These are phyloP conservation scores for Hermetia illucens DNA, from an alignment of 1,140 invertebrate species.

Conservation along the genomic window DNA sequence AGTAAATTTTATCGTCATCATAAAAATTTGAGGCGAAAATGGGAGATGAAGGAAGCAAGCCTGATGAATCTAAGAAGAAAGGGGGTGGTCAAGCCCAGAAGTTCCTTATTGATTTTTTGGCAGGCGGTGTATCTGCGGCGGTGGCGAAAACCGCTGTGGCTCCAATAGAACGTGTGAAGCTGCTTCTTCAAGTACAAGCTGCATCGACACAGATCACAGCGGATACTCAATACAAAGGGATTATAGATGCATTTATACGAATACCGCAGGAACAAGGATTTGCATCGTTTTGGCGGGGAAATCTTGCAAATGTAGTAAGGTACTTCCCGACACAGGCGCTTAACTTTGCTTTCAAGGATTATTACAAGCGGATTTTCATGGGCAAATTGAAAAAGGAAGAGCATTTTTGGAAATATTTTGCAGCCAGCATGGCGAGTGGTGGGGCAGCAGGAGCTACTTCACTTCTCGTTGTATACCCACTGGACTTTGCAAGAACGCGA, in stretches of 20 bases:
- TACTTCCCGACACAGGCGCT: conserved; percentile 93
- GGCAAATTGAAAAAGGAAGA: conserved; percentile 34
- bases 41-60: no score
- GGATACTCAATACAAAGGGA: conserved; percentile 68
- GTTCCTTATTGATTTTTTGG: conserved; percentile 66
- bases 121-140: conserved; percentile 76
- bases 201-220: conserved; percentile 63
- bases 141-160: conserved; percentile 80
- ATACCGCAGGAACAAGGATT: conserved; percentile 76
- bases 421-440: conserved; percentile 80
- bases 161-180: conserved; percentile 84
- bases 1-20: no score
- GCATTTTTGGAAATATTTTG: conserved; percentile 73
- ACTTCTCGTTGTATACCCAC: conserved; percentile 84
- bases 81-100: no score
- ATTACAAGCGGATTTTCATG: conserved; percentile 66
- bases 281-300: conserved; percentile 81
- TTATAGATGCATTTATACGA: conserved; percentile 33
- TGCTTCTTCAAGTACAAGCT: conserved; percentile 77
- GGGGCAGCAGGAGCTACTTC: conserved; percentile 87
- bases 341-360: conserved; percentile 91
- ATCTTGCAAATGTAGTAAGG: conserved; percentile 79
- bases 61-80: no score
- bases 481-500: conserved; percentile 84
- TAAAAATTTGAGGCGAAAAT: no score